Percentiles rank a stretch among this genome's conserved stretches.
phyloP scores from a whole-genome alignment of 2,113 vertebrate species.

The Phaethornis superciliosus region DNA sequence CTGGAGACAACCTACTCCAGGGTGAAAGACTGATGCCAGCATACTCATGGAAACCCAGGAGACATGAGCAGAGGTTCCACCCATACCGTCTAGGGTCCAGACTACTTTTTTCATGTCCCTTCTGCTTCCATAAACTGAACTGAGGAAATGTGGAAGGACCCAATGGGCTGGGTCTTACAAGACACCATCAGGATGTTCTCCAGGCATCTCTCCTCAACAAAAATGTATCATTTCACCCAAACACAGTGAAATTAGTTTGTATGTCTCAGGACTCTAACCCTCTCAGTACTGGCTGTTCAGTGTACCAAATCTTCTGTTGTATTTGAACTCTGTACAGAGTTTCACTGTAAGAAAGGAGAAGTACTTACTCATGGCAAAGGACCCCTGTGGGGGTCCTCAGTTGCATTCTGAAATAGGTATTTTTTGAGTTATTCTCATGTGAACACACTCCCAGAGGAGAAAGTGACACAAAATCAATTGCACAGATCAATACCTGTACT shows the following conservation, averaged over 20 bases:
- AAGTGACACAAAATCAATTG: slow-evolving; percentile 37
- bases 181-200: neutral
- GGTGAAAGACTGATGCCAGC: neutral
- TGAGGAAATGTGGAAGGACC: neutral
- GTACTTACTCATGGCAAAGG: neutral
- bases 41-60: neutral
- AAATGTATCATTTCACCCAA: neutral
- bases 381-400: neutral
- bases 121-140: neutral
- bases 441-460: neutral
- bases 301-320: neutral
- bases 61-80: neutral
- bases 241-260: neutral
- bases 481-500: slow-evolving; percentile 33
- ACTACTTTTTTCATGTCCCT: neutral
- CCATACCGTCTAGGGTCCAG: neutral
- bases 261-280: neutral
- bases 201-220: neutral
- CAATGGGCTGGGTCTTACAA: neutral
- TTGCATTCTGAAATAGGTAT: neutral
- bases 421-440: slow-evolving; percentile 7
- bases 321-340: neutral
- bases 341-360: neutral
- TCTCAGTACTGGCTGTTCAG: neutral
- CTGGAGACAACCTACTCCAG: neutral